Percentiles rank a stretch among this genome's conserved stretches.
Evolutionary conservation across 2,113 vertebrate genomes (phyloP).

Genomic region (Canis aureus): DNA sequence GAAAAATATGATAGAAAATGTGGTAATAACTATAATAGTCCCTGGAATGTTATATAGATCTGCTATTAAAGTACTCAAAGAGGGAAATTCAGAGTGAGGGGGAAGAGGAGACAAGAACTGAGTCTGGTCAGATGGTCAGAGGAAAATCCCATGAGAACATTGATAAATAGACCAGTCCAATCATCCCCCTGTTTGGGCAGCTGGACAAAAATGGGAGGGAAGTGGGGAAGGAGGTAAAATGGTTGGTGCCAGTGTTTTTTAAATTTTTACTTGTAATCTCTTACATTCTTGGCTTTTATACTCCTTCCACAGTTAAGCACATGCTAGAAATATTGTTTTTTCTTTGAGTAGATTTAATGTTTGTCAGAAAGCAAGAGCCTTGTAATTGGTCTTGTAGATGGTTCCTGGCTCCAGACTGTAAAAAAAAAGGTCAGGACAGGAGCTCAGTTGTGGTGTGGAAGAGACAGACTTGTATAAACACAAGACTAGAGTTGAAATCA

Average conservation of each 20-base stretch:
- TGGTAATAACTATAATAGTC: neutral
- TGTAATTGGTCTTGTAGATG: neutral
- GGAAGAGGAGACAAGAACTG: neutral
- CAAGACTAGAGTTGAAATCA: neutral
- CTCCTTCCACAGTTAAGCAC: neutral
- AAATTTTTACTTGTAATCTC: neutral
- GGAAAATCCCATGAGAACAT: neutral
- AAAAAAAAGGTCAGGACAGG: neutral
- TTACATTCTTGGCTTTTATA: neutral
- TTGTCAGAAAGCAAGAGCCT: neutral
- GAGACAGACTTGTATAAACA: fast-evolving
- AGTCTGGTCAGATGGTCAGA: neutral
- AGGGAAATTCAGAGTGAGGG: neutral
- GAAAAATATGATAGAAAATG: neutral
- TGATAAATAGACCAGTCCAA: fast-evolving
- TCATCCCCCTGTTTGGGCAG: neutral
- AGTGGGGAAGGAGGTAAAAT: neutral
- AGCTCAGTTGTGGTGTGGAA: neutral
- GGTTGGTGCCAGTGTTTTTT: too few species aligned
- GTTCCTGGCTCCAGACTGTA: neutral
- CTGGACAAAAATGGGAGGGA: neutral
- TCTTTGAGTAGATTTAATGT: neutral
- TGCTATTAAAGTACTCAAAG: neutral
- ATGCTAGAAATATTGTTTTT: too few species aligned
- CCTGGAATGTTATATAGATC: too few species aligned